These are phyloP conservation scores for Zaprionus davidi DNA, from an alignment of 1,140 invertebrate species.

Conservation along the genomic window DNA sequence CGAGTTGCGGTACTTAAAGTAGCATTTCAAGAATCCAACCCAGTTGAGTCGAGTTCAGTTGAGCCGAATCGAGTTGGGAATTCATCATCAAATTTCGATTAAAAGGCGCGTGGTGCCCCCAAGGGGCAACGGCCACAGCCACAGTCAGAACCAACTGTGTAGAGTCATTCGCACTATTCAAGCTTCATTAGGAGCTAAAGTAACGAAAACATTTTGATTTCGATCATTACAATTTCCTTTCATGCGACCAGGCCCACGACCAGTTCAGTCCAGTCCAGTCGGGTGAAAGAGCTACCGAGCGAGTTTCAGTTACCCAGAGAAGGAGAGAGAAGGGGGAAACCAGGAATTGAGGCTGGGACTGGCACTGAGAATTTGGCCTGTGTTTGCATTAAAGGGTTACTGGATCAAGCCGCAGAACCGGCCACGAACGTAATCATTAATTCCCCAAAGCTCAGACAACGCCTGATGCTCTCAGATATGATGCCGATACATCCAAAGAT, in stretches of 20 bases:
- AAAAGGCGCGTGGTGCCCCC: constrained; percentile 72
- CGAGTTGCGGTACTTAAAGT: constrained; percentile 36
- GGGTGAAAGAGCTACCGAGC: constrained; percentile 73
- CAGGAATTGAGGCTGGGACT: neutral
- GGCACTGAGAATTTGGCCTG: constrained; percentile 29
- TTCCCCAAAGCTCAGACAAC: constrained; percentile 63
- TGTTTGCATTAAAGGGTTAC: constrained; percentile 72
- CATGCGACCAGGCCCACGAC: constrained; percentile 37
- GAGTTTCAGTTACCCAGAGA: constrained; percentile 38
- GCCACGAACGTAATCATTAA: constrained; percentile 70
- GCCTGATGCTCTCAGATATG: constrained; percentile 44
- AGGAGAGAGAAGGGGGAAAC: no score
- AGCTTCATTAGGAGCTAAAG: constrained; percentile 81
- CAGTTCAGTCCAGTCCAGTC: constrained; percentile 20
- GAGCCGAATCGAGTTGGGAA: constrained; percentile 52
- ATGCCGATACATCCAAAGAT: constrained; percentile 66
- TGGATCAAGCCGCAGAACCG: constrained; percentile 71
- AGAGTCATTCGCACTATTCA: constrained; percentile 80
- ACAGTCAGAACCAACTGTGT: constrained; percentile 43
- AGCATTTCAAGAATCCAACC: constrained; percentile 50
- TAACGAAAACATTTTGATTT: constrained; percentile 83
- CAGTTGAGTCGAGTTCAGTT: constrained; percentile 27
- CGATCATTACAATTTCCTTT: constrained; percentile 82
- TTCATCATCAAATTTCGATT: constrained; percentile 83
- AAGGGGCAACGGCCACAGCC: constrained; percentile 41